These are phyloP conservation scores for Prosopocoilus inquinatus DNA, from an alignment of 2,888 invertebrate genomes.

Conservation along the genomic window DNA sequence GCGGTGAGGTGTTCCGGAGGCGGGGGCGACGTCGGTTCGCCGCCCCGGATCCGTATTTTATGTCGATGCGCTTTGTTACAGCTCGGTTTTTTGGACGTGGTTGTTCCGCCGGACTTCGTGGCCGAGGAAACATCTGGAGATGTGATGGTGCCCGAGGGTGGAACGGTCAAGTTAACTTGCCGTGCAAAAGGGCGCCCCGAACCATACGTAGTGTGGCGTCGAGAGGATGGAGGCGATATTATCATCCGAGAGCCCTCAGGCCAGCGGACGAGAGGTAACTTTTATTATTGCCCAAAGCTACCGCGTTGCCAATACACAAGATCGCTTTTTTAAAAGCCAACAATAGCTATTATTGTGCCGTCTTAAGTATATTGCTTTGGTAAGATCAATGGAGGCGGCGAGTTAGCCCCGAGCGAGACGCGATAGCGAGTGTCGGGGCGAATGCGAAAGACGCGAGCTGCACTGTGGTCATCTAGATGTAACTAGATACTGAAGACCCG, in stretches of 20 bases:
- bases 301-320: conserved; percentile 34
- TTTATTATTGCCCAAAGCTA: conserved; percentile 18
- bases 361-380: conserved; percentile 45
- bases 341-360: conserved; percentile 46
- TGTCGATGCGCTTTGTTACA: conserved; percentile 46
- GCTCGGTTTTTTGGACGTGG: conserved; percentile 83
- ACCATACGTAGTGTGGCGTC: conserved; percentile 78
- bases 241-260: conserved; percentile 70
- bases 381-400: conserved; percentile 42
- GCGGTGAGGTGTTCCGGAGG: conserved; percentile 3
- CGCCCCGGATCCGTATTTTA: no score
- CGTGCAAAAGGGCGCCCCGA: conserved; percentile 77
- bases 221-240: conserved; percentile 80
- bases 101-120: conserved; percentile 89
- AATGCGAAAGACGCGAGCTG: conserved; percentile 36
- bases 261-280: conserved; percentile 1
- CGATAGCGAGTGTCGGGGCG: conserved; percentile 36
- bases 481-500: conserved; percentile 26
- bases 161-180: conserved; percentile 64
- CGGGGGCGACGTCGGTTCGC: conserved; percentile 6
- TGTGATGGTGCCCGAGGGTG: conserved; percentile 83
- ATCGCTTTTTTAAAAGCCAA: conserved; percentile 41
- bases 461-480: conserved; percentile 42
- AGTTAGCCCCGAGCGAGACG: conserved; percentile 32
- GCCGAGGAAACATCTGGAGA: conserved; percentile 86